These are phyloP conservation scores for Sebastes trivittatus DNA, from an alignment of 2,797 vertebrate species.

Conservation along the genomic window DNA sequence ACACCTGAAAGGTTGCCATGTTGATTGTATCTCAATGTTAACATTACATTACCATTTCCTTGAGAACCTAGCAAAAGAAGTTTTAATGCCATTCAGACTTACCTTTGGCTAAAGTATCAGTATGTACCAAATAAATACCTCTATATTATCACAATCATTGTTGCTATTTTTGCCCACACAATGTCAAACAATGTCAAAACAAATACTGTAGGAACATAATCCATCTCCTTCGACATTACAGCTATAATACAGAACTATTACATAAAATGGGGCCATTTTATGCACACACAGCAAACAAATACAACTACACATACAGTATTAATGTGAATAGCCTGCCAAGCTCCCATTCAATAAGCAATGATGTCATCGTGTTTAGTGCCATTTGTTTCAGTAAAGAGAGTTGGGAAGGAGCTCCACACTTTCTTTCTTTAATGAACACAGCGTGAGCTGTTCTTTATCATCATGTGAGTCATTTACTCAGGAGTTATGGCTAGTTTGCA, in stretches of 20 bases:
- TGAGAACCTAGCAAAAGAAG: neutral
- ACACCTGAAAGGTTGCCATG: conserved; percentile 19
- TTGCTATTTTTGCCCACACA: neutral
- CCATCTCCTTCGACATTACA: neutral
- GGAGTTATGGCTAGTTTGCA: neutral
- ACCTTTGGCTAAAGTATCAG: neutral
- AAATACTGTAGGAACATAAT: neutral
- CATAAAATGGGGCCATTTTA: neutral
- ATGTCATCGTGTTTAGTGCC: neutral
- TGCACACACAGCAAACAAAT: neutral
- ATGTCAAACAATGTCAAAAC: neutral
- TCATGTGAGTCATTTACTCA: neutral
- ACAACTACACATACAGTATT: neutral
- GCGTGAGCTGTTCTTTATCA: neutral
- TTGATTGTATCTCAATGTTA: conserved; percentile 25
- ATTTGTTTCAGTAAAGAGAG: neutral
- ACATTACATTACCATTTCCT: conserved; percentile 10
- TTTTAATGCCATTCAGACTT: neutral
- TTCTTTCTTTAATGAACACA: neutral
- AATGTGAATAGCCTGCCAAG: neutral
- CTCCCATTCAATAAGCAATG: neutral
- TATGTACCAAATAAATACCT: neutral
- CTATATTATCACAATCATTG: neutral
- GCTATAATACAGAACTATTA: neutral
- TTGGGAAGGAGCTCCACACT: neutral